Base-by-base conservation (phyloP, 2,888 invertebrate genomes). In the Odontocerum albicorne region DNA sequence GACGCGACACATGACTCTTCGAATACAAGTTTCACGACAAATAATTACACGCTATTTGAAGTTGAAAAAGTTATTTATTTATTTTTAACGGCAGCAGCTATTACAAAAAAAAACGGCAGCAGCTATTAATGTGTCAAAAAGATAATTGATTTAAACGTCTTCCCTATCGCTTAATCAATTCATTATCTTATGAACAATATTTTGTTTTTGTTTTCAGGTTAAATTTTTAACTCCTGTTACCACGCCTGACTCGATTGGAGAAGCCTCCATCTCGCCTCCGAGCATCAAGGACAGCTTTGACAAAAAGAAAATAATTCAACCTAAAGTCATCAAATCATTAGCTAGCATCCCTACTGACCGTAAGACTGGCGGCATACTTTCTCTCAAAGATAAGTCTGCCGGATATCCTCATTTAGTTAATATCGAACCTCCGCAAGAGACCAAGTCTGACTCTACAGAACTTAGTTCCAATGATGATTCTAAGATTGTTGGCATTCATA, bases 151-250 rank as follows among this genome's bases (percentile, higher is more conserved):
- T n/a, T n/a, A n/a, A n/a, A n/a, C n/a, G n/a, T n/a, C n/a, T n/a
- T n/a, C 8, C 27, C 27, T 27, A 8, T n/a, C n/a, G n/a, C n/a
- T n/a, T n/a, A n/a, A n/a, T n/a, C n/a, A n/a, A n/a, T n/a, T n/a
- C n/a, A n/a, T n/a, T n/a, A n/a, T n/a, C n/a, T n/a, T n/a, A n/a
- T n/a, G 4, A 39, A 15, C 3, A n/a, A n/a, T n/a, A n/a, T n/a
- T 12, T 42, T 15, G 12, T 27, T 12, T 49, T 17, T 42, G 12
- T 35, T 67, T 66, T 3, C 65, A 81, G 81, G 82, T 82, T 15
- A 82, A 81, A 59, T 82, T 82, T 64, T 74, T 80, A 21, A 82
- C 82, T 1, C 77, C 77, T 1, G 75, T 76, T 1, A 74, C 70
- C 49, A 76, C 75, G 0, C 72, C 75, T 0, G 76, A 76, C 43